These are phyloP conservation scores for Sycophila texana DNA, from an alignment of 2,888 invertebrate genomes.

Conservation along the genomic window DNA sequence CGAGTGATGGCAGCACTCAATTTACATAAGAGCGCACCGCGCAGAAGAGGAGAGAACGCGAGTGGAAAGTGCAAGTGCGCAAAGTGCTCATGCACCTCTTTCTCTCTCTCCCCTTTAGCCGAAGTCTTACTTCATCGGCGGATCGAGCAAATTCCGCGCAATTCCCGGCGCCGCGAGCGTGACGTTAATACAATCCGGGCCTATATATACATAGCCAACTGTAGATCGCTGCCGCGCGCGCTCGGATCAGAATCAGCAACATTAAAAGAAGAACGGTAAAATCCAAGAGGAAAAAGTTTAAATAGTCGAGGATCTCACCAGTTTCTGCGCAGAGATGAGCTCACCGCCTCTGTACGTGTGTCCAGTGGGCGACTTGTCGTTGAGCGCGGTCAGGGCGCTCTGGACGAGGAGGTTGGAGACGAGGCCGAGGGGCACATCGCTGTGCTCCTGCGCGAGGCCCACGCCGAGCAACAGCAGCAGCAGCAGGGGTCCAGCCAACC, in stretches of 20 bases:
- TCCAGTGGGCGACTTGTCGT: constrained; percentile 64
- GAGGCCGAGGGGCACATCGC: constrained; percentile 61
- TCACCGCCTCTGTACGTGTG: constrained; percentile 67
- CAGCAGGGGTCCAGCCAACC: constrained; percentile 5
- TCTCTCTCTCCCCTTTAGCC: not conserved
- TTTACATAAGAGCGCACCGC: not conserved
- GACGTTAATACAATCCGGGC: not conserved
- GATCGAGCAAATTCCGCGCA: constrained; percentile 49
- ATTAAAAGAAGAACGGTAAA: not conserved
- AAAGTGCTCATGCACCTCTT: not conserved
- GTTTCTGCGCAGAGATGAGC: constrained; percentile 68
- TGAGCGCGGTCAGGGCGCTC: constrained; percentile 66
- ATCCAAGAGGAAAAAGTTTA: too few relatives aligned
- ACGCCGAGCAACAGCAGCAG: not conserved
- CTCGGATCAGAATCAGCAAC: not conserved
- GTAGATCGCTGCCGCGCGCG: not conserved
- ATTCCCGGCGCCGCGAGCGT: constrained; percentile 1
- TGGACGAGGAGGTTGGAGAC: constrained; percentile 63
- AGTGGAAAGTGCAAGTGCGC: not conserved
- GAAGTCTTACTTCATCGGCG: constrained; percentile 48
- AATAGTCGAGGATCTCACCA: constrained; percentile 61
- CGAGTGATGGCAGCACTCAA: not conserved
- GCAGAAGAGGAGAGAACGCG: not conserved
- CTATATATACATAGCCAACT: not conserved
- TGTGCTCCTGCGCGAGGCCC: constrained; percentile 38